These are phyloP conservation scores for Vanacampus margaritifer DNA, from an alignment of 2,113 vertebrate species.

Conservation along the genomic window DNA sequence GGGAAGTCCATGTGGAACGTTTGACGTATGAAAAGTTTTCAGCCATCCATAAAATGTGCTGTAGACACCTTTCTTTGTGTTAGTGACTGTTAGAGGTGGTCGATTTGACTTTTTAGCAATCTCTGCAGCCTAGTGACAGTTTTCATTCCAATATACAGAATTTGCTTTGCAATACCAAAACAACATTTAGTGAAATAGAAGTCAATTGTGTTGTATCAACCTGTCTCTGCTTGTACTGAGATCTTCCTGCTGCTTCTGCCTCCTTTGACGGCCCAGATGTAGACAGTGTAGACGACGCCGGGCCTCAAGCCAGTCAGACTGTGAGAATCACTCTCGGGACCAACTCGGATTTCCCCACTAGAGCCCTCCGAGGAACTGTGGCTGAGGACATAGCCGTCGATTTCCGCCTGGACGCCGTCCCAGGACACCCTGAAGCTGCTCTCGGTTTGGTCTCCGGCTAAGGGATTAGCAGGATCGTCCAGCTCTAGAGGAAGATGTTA, in stretches of 20 bases:
- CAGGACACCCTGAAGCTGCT: slow-evolving; percentile 71
- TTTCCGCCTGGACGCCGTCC: slow-evolving; percentile 68
- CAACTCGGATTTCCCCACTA: slow-evolving; percentile 66
- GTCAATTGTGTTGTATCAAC: not conserved
- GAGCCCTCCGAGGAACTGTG: slow-evolving; percentile 73
- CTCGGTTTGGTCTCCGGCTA: slow-evolving; percentile 68
- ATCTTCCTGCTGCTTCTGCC: slow-evolving; percentile 71
- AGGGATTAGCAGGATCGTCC: slow-evolving; percentile 52
- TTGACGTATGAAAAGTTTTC: not conserved
- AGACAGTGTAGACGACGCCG: slow-evolving; percentile 73
- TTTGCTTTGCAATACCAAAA: not conserved
- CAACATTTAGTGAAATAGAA: not conserved
- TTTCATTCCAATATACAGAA: not conserved
- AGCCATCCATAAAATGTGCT: not conserved
- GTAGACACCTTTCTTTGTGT: not conserved
- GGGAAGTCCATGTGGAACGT: not conserved
- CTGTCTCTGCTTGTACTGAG: slow-evolving; percentile 41
- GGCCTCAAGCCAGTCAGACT: slow-evolving; percentile 74
- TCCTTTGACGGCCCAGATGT: slow-evolving; percentile 78
- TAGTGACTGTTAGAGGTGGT: not conserved
- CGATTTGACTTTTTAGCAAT: not conserved
- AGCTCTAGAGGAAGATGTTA: slow-evolving; percentile 40
- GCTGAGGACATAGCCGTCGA: slow-evolving; percentile 77
- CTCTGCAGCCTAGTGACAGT: not conserved
- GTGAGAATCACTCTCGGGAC: slow-evolving; percentile 62